A percentile compares a stretch with the other conserved stretches of the same genome.
Conservation (phyloP, 2,797 vertebrate species). For the Rhabdophis nuchalis region DNA sequence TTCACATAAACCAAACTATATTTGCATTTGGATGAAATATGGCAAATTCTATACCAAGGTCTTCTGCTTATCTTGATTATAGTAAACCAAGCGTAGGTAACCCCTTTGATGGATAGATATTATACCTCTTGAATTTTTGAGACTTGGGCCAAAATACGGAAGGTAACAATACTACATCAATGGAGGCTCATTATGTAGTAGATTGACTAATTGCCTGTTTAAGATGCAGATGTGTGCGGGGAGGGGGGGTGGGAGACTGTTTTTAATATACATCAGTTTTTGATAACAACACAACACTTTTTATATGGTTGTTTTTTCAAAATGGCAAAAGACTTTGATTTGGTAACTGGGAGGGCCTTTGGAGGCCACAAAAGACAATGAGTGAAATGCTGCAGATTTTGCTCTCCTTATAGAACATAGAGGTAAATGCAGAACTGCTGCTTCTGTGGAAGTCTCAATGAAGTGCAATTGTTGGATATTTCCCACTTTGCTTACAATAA, state of each 20-base stretch:
- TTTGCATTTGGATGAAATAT: neutral
- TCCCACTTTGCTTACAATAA: neutral
- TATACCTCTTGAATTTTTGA: neutral
- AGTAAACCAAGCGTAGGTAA: neutral
- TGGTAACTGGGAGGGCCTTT: neutral
- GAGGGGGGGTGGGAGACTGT: accelerated
- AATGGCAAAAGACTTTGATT: neutral
- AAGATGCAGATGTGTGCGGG: neutral
- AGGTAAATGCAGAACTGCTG: neutral
- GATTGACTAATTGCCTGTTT: neutral
- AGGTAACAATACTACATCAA: neutral
- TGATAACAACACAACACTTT: neutral
- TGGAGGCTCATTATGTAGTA: neutral
- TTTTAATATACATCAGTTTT: neutral
- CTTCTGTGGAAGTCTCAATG: neutral
- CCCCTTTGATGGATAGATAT: neutral
- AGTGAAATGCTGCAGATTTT: neutral
- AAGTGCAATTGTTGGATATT: neutral
- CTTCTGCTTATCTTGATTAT: neutral
- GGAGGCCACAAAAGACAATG: neutral
- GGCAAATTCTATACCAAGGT: neutral
- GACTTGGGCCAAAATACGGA: neutral
- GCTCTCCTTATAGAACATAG: neutral
- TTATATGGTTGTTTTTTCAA: neutral
- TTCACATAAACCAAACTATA: neutral